Percentiles rank a stretch among this genome's conserved stretches.
Evolutionary conservation across 64 coral and sea anemone species (phyloP).

Genomic region (Cladopsammia gracilis): DNA sequence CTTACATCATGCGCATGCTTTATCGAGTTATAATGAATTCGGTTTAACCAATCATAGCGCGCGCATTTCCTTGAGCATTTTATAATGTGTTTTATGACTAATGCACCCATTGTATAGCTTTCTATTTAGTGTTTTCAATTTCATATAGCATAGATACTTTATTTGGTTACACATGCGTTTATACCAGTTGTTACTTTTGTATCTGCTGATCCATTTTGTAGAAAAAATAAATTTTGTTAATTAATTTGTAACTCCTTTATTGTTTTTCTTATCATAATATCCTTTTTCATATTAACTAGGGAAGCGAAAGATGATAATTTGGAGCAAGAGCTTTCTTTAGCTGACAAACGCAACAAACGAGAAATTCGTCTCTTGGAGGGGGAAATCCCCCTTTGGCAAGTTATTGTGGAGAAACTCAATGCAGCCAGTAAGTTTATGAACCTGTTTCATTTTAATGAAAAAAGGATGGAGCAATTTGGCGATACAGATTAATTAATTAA

Average conservation of each 20-base stretch:
- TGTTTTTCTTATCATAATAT: neutral
- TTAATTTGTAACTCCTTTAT: neutral
- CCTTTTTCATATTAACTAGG: conserved; percentile 23
- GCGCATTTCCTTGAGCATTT: too few species aligned
- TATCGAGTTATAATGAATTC: too few species aligned
- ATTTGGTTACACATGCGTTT: too few species aligned
- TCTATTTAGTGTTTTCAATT: too few species aligned
- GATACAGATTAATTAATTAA: too few species aligned
- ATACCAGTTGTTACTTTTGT: too few species aligned
- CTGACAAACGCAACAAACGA: conserved; percentile 91
- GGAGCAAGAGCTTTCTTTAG: conserved; percentile 92
- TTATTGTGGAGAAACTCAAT: conserved; percentile 91
- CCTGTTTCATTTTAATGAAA: neutral
- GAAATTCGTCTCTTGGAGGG: conserved; percentile 95
- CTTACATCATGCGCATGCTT: too few species aligned
- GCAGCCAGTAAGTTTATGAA: conserved; percentile 60
- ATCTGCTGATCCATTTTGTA: too few species aligned
- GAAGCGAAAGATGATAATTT: conserved; percentile 87
- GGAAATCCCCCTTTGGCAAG: conserved; percentile 97
- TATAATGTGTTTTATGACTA: too few species aligned
- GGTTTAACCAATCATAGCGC: too few species aligned
- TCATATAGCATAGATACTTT: neutral
- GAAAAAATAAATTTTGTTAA: neutral
- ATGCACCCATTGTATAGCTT: too few species aligned
- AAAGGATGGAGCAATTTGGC: too few species aligned